These are phyloP conservation scores for Dasypus novemcinctus DNA, from an alignment of 2,113 vertebrate genomes.

Conservation along the genomic window DNA sequence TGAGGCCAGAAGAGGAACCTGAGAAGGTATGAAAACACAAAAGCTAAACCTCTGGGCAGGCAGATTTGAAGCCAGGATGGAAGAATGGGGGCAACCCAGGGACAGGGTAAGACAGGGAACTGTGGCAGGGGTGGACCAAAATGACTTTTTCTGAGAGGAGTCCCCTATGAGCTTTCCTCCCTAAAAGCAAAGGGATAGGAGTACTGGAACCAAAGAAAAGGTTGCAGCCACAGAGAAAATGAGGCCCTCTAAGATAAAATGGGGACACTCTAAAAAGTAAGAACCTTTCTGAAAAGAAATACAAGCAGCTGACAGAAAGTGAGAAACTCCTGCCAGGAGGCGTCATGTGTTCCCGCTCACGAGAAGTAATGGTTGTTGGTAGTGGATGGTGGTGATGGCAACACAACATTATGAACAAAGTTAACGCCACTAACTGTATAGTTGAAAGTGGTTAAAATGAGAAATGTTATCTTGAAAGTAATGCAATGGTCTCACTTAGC, in stretches of 20 bases:
- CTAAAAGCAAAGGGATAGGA: neutral
- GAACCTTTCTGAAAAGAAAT: slow-evolving; percentile 15
- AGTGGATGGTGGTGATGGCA: no score
- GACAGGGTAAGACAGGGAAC: neutral
- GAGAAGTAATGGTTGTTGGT: neutral
- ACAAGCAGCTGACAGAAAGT: neutral
- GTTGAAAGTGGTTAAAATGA: no score
- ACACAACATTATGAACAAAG: no score
- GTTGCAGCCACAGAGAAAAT: neutral
- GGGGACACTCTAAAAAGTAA: slow-evolving; percentile 15
- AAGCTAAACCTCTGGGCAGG: neutral
- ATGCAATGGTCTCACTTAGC: neutral
- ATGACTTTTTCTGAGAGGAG: neutral
- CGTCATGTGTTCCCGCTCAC: neutral
- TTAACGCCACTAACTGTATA: no score
- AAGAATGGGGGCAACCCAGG: neutral
- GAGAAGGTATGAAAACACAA: slow-evolving; percentile 16
- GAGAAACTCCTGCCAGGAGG: slow-evolving; percentile 13
- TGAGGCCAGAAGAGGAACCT: neutral
- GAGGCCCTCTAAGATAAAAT: slow-evolving; percentile 19
- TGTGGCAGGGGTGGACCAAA: neutral
- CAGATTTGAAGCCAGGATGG: neutral
- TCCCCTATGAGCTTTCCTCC: neutral
- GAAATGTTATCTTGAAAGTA: neutral
- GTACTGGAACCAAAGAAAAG: neutral